These are phyloP conservation scores for Heliothis peltigera DNA, from an alignment of 2,888 invertebrate species.

Conservation along the genomic window DNA sequence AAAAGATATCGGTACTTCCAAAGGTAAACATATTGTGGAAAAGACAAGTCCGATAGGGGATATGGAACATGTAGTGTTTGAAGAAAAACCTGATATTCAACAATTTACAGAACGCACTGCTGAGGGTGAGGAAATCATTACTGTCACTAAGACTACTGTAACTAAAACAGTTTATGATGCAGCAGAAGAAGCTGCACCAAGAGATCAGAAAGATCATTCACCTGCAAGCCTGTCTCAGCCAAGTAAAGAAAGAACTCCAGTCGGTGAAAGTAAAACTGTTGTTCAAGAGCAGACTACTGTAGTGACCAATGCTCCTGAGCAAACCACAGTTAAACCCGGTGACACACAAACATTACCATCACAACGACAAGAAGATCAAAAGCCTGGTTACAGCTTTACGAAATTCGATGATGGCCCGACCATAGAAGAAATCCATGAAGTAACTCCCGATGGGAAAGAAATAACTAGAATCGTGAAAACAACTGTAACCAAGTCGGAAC, in stretches of 20 bases:
- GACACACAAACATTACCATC: constrained; percentile 14
- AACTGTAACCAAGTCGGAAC: constrained; percentile 70
- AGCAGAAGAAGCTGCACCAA: constrained; percentile 46
- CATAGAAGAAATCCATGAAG: constrained; percentile 64
- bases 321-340: constrained; percentile 10
- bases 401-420: constrained; percentile 45
- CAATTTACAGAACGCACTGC: constrained; percentile 67
- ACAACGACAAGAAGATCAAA: constrained; percentile 11
- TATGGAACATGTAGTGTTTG: constrained; percentile 60
- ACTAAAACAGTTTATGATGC: constrained; percentile 71
- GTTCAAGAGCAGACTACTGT: constrained; percentile 21
- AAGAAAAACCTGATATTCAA: constrained; percentile 67
- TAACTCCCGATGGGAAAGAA: constrained; percentile 68
- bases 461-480: constrained; percentile 74
- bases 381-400: constrained; percentile 20
- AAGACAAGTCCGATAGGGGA: constrained; percentile 52
- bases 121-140: constrained; percentile 71
- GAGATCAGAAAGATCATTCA: constrained; percentile 23
- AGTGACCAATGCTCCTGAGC: constrained; percentile 20
- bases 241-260: constrained; percentile 8
- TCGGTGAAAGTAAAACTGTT: constrained; percentile 21
- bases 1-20: constrained; percentile 14
- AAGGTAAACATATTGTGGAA: constrained; percentile 32
- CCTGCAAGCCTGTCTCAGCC: constrained; percentile 16
- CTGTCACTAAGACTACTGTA: constrained; percentile 70